Evolutionary conservation across 2,888 invertebrate genomes (phyloP).

Genomic region (Nycteola revayana): DNA sequence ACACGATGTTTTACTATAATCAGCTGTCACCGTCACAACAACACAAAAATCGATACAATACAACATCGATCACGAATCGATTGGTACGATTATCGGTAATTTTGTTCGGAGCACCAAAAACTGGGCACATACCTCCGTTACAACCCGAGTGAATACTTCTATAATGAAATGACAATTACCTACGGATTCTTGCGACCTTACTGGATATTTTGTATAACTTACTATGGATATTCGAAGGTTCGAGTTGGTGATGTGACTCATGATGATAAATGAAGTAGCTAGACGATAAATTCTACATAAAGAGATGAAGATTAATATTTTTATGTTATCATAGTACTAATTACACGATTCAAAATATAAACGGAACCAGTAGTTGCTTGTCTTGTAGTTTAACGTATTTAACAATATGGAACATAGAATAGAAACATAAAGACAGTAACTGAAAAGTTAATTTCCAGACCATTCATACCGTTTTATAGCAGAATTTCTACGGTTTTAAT

Average conservation of each 20-base stretch:
- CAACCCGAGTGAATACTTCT: conserved; percentile 64
- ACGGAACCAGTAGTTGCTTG: too few species aligned
- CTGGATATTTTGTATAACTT: conserved; percentile 20
- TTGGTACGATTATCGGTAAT: conserved; percentile 72
- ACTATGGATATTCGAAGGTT: conserved; percentile 41
- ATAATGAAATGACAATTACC: conserved; percentile 80
- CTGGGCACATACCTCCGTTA: conserved; percentile 47
- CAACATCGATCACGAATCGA: conserved; percentile 63
- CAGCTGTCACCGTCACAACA: conserved; percentile 20
- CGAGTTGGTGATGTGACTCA: conserved; percentile 8
- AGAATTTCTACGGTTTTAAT: conserved; percentile 3
- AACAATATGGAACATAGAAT: too few species aligned
- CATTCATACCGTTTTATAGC: neutral
- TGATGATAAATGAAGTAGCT: too few species aligned
- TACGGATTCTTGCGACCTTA: conserved; percentile 51
- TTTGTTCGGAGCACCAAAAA: conserved; percentile 63
- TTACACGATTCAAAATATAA: too few species aligned
- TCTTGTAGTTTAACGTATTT: too few species aligned
- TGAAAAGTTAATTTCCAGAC: too few species aligned
- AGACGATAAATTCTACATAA: too few species aligned
- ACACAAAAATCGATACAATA: conserved; percentile 38
- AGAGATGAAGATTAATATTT: too few species aligned
- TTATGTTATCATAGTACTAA: too few species aligned
- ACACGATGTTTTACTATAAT: conserved; percentile 8
- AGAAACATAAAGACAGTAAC: too few species aligned